Base-by-base conservation (phyloP, 2,113 vertebrate species). In the Albula glossodonta region DNA sequence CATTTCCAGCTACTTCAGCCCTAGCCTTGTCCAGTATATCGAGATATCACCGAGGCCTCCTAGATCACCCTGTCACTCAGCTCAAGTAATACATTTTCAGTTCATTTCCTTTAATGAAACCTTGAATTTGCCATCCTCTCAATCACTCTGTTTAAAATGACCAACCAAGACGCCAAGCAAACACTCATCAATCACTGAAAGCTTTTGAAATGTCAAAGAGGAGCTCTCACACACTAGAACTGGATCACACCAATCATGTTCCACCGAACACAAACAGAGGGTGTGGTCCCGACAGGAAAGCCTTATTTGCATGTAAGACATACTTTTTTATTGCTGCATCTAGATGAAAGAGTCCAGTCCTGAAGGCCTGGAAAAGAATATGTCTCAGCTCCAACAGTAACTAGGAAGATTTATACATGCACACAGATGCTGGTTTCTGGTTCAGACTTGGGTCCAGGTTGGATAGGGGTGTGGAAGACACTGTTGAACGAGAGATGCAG, bases 101-200 rank as follows among this genome's bases (percentile, higher is more conserved):
- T 74, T 74, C n/a, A 31, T 74, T 74, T 74, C n/a, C 25, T 25
- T 74, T 31, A 41, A 22, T 74, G 22, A 74, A 74, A 66, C 19
- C 60, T 66, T 66, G 60, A 66, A 31, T 25, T 74, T 74, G 70
- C 5, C 70, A 25, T 10, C 70, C 63, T 3, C 63, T 70, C 63
- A n/a, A 25, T 31, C 70, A 74, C 70, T 11, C 3, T 31, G 70
- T 74, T n/a, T 74, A 74, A 31, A 31, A 74, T 15, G n/a, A 31
- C 70, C 70, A 31, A 74, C n/a, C n/a, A 74, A 74, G 22, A 70
- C 3, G 3, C 63, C 17, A 70, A 70, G 70, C 4, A 91, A 91
- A 90, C 85, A 88, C 87, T 48, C 78, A 87, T 90, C 86, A 87
- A 85, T 90, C 88, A 88, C 4, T 63, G 22, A 63, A 15, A 84